Percentiles rank a stretch among this genome's conserved stretches.
phyloP scores from a whole-genome alignment of 2,888 invertebrate species.

The Balanococcus diminutus region DNA sequence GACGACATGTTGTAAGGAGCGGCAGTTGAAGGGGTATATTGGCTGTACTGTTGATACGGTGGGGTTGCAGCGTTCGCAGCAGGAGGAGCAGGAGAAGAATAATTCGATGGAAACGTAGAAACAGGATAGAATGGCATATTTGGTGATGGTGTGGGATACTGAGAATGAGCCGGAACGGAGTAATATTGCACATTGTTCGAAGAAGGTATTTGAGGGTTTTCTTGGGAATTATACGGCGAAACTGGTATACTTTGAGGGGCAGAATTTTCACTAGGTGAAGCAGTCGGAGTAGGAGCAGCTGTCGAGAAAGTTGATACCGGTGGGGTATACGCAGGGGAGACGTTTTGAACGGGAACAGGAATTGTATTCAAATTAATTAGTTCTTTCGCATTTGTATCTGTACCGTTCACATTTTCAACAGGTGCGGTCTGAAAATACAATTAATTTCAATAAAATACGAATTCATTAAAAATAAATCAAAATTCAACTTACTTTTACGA shows the following conservation, averaged over 20 bases:
- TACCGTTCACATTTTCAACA: not conserved
- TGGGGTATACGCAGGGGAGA: not conserved
- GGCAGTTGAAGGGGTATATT: not conserved
- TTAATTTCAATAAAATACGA: too few relatives aligned
- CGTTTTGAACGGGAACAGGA: not conserved
- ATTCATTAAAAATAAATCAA: too few relatives aligned
- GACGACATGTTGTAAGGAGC: not conserved
- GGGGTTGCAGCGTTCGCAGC: not conserved
- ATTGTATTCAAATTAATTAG: not conserved
- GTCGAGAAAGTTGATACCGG: not conserved
- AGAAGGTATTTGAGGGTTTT: not conserved
- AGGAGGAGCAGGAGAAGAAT: not conserved
- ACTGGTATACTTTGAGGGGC: not conserved
- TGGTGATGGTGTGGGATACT: not conserved
- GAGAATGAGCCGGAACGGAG: not conserved
- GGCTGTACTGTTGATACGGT: not conserved
- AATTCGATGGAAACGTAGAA: conserved; percentile 3
- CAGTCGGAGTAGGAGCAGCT: not conserved
- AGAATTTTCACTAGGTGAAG: not conserved
- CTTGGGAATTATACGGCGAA: not conserved
- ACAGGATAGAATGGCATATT: not conserved
- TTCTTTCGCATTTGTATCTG: not conserved
- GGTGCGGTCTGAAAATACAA: conserved; percentile 6
- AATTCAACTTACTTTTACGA: not conserved
- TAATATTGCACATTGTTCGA: not conserved